Conservation (phyloP, 2,888 invertebrate species). For the Oasisia sp. region DNA sequence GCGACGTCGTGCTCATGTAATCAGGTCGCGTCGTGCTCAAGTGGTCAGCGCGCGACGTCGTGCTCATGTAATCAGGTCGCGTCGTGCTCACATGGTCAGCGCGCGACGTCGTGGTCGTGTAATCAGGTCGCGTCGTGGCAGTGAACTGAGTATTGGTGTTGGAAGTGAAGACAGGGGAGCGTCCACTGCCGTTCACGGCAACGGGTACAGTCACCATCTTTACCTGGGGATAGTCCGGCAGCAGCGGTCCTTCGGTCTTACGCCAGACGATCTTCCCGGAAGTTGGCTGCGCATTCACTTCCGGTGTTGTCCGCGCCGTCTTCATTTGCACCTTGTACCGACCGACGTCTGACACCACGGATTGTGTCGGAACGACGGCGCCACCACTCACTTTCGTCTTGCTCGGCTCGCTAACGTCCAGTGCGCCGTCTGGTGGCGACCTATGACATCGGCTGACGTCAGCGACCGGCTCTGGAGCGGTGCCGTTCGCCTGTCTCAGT, state of each 20-base stretch:
- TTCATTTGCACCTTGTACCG: background rate
- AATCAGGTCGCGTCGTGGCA: background rate
- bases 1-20: background rate
- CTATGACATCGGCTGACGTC: slow-evolving; percentile 60
- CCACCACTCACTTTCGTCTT: background rate
- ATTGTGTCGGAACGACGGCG: background rate
- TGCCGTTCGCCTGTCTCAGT: slow-evolving; percentile 28
- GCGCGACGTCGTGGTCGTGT: background rate
- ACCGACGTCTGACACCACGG: background rate
- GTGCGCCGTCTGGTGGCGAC: slow-evolving; percentile 31
- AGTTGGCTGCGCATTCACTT: background rate
- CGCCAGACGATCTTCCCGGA: background rate
- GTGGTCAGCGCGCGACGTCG: background rate
- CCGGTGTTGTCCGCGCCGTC: background rate
- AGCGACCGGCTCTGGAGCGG: slow-evolving; percentile 55
- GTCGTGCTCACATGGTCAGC: background rate
- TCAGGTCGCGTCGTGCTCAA: background rate
- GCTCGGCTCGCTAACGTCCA: slow-evolving; percentile 18
- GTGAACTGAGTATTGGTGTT: background rate
- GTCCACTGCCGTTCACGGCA: background rate
- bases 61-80: background rate
- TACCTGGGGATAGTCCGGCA: background rate
- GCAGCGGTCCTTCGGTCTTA: background rate
- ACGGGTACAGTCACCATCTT: background rate
- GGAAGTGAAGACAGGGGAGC: background rate